Conservation (phyloP, 2,113 vertebrate species). For the Elephas maximus region DNA sequence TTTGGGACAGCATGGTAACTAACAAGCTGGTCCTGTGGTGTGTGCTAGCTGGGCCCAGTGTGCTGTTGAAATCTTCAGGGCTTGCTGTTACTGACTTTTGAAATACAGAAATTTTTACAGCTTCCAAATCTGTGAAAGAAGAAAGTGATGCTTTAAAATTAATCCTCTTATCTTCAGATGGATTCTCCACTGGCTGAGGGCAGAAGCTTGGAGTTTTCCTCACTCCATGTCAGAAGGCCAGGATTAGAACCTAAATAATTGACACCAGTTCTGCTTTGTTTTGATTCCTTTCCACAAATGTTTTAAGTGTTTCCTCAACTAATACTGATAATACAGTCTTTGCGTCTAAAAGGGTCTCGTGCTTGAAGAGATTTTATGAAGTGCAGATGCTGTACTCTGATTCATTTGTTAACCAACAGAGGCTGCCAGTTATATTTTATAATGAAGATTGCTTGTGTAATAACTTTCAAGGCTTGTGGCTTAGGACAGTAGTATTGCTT, state of each 20-base stretch:
- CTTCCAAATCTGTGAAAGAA: not conserved
- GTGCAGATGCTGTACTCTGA: not conserved
- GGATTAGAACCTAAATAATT: not conserved
- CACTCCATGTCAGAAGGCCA: not conserved
- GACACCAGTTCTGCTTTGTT: not conserved
- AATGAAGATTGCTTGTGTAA: not conserved
- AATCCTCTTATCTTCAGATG: not conserved
- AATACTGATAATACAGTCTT: not conserved
- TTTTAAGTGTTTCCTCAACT: not conserved
- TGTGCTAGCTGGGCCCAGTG: too few relatives aligned
- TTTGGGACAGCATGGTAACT: not conserved
- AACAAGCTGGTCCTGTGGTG: not conserved
- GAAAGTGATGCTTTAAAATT: constrained; percentile 1
- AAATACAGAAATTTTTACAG: not conserved
- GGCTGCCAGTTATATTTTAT: not conserved
- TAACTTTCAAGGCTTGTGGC: not conserved
- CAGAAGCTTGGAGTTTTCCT: not conserved
- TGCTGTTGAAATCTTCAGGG: not conserved
- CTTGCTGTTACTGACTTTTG: not conserved
- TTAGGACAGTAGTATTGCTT: not conserved
- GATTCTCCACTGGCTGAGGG: not conserved
- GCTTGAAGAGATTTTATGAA: not conserved
- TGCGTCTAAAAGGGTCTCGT: not conserved
- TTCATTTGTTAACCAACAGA: not conserved
- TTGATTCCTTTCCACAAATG: not conserved